These are phyloP conservation scores for Osmerus eperlanus DNA, from an alignment of 2,113 vertebrate species.

Conservation along the genomic window DNA sequence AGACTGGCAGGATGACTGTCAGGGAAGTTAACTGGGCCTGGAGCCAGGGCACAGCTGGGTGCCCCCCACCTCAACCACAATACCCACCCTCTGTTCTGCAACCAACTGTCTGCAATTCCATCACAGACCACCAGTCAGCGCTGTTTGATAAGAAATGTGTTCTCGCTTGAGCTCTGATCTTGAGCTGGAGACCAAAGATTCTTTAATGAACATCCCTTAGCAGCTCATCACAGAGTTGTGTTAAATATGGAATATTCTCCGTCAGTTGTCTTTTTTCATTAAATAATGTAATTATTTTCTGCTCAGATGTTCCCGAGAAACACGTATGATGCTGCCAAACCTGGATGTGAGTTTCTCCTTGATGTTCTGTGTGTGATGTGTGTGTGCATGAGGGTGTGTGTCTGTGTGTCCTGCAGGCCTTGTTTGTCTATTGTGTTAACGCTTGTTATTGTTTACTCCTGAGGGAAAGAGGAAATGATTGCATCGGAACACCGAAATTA, in stretches of 20 bases:
- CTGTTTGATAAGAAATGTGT: slow-evolving; percentile 49
- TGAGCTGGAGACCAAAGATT: no score
- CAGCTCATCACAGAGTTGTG: no score
- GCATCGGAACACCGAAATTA: slow-evolving; percentile 79
- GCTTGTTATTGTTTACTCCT: slow-evolving; percentile 76
- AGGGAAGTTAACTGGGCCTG: slow-evolving; percentile 44
- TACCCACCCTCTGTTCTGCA: background rate
- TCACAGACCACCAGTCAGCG: slow-evolving; percentile 43
- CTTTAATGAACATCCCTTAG: no score
- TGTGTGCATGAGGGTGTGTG: slow-evolving; percentile 11
- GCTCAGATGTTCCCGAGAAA: background rate
- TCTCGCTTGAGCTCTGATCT: no score
- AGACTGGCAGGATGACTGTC: slow-evolving; percentile 17
- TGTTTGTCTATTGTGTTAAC: slow-evolving; percentile 74
- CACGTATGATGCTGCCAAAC: background rate
- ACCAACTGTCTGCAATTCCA: slow-evolving; percentile 25
- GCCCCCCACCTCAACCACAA: slow-evolving; percentile 1
- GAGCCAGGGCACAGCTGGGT: slow-evolving; percentile 57
- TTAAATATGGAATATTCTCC: no score
- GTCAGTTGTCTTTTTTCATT: no score
- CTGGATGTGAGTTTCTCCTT: slow-evolving; percentile 3
- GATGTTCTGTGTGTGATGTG: slow-evolving; percentile 16
- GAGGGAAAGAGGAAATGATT: slow-evolving; percentile 67
- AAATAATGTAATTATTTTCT: no score
- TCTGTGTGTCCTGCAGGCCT: slow-evolving; percentile 60